Evolutionary conservation across 2,888 invertebrate genomes (phyloP).

Genomic region (Pimpla rufipes): DNA sequence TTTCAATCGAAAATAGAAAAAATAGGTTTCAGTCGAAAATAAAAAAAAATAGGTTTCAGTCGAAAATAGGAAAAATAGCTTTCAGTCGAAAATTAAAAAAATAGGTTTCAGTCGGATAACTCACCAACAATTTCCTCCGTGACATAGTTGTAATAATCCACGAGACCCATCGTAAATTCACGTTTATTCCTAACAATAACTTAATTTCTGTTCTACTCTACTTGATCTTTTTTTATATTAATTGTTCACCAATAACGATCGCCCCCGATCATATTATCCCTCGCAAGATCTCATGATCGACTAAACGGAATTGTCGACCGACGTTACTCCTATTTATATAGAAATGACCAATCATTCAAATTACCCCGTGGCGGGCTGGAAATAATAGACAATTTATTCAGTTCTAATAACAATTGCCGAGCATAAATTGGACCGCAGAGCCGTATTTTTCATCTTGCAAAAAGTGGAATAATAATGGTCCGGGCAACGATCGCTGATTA

Average conservation of each 20-base stretch:
- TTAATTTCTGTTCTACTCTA: background rate
- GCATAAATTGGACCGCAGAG: background rate
- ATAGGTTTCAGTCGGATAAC: constrained; percentile 14
- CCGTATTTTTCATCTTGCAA: background rate
- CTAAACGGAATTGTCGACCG: constrained; percentile 11
- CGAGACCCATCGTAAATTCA: constrained; percentile 58
- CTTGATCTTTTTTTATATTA: background rate
- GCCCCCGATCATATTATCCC: background rate
- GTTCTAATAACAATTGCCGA: background rate
- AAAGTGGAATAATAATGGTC: background rate
- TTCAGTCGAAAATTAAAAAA: background rate
- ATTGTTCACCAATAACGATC: background rate
- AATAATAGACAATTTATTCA: background rate
- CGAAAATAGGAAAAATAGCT: background rate
- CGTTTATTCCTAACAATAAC: background rate
- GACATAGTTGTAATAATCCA: constrained; percentile 65
- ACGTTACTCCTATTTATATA: constrained; percentile 1
- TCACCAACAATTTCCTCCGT: constrained; percentile 69
- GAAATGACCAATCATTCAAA: background rate
- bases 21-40: background rate
- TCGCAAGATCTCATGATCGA: background rate
- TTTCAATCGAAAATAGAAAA: background rate
- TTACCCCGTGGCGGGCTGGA: background rate
- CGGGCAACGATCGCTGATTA: background rate
- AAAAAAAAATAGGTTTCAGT: background rate